Conservation (phyloP, 1,140 invertebrate species). For the Brachionus asplanchnoidis region DNA sequence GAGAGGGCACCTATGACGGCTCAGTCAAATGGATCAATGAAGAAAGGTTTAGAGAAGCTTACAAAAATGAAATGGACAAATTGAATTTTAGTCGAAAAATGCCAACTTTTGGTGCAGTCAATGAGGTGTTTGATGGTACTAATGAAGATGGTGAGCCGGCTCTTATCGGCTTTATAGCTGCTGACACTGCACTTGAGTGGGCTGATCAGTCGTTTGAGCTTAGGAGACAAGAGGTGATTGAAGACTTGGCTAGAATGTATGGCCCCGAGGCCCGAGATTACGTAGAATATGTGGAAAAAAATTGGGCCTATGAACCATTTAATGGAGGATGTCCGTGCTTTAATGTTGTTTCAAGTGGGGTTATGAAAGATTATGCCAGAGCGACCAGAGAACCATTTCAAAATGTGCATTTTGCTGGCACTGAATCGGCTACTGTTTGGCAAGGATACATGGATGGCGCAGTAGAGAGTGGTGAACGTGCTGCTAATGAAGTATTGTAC, state of each 20-base stretch:
- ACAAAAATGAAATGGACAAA: conserved; percentile 14
- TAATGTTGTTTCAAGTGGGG: conserved; percentile 49
- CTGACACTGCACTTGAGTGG: conserved; percentile 49
- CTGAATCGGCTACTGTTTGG: conserved; percentile 56
- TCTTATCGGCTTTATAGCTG: conserved; percentile 57
- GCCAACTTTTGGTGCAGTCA: conserved; percentile 47
- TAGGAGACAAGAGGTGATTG: conserved; percentile 52
- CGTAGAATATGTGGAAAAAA: conserved; percentile 54
- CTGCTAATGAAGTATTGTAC: conserved; percentile 51
- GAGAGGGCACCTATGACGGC: conserved; percentile 56
- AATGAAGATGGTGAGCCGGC: conserved; percentile 52
- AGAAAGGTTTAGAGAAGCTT: not conserved
- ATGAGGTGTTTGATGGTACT: conserved; percentile 57
- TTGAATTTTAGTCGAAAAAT: conserved; percentile 38
- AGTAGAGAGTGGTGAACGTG: conserved; percentile 54
- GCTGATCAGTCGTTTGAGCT: conserved; percentile 44
- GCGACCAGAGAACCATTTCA: conserved; percentile 44
- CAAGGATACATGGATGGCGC: conserved; percentile 58
- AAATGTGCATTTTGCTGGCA: conserved; percentile 56
- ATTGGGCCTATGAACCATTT: conserved; percentile 54
- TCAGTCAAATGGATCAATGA: conserved; percentile 12
- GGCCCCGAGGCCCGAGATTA: conserved; percentile 48
- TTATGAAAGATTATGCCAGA: conserved; percentile 43
- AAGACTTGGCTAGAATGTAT: conserved; percentile 52
- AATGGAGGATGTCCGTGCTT: conserved; percentile 52